Conservation (phyloP, 2,888 invertebrate genomes). For the Oxyteleia sp. region DNA sequence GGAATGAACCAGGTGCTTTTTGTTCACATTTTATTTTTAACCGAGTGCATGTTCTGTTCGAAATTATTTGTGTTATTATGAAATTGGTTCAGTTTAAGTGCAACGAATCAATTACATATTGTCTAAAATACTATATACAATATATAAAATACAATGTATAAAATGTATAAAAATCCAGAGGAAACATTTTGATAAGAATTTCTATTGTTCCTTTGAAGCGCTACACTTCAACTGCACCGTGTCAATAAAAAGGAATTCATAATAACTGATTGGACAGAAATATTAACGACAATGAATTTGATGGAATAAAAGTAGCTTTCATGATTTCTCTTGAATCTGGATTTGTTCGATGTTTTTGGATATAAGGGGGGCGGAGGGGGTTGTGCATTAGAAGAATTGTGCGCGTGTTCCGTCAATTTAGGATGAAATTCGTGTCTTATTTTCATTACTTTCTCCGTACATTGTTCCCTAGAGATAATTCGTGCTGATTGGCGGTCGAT, state of each 20-base stretch:
- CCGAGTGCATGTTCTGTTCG: slow-evolving; percentile 29
- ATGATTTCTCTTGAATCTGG: neutral
- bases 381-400: slow-evolving; percentile 1
- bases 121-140: too few species aligned
- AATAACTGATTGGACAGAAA: neutral
- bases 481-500: slow-evolving; percentile 8
- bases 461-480: slow-evolving; percentile 26
- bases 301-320: neutral
- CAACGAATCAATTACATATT: slow-evolving; percentile 25
- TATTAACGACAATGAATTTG: slow-evolving; percentile 3
- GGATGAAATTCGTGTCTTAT: slow-evolving; percentile 24
- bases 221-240: slow-evolving; percentile 30
- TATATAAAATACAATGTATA: slow-evolving; percentile 23
- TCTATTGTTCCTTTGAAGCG: slow-evolving; percentile 1
- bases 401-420: slow-evolving; percentile 9
- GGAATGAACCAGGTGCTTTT: slow-evolving; percentile 50
- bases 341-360: too few species aligned
- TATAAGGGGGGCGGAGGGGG: too few species aligned
- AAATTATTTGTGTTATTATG: slow-evolving; percentile 36
- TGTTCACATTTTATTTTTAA: slow-evolving; percentile 57
- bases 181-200: slow-evolving; percentile 7
- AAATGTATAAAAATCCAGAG: slow-evolving; percentile 15
- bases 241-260: neutral
- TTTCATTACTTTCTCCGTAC: slow-evolving; percentile 25
- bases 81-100: slow-evolving; percentile 52